Evolutionary conservation across 2,113 vertebrate species (phyloP), one percentile per base, ranked within the genome.

Genomic region (Hippocampus abdominalis): DNA sequence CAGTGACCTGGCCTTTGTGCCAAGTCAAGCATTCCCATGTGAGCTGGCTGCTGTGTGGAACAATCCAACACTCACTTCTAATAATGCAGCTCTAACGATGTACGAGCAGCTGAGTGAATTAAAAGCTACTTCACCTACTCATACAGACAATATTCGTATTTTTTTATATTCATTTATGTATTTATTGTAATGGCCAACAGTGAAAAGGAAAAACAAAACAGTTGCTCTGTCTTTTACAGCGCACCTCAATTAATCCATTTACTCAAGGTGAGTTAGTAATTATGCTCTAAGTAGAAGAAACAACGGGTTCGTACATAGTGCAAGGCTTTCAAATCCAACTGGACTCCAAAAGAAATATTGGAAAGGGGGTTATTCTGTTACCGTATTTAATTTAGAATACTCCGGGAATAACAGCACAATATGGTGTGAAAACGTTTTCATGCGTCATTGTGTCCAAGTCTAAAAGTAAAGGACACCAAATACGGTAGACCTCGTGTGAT

Each of bases 201-300:
- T 62, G 39, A 67, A 25, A 32, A 32, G 29, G 57, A 51, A 59
- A 64, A 77, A 74, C 69, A 74, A 57, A 68, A 71, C 64, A 69
- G 13, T 78, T 56, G 69, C 68, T 69, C 65, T 68, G 83, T 79
- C 73, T 81, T 75, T 73, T 63, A 90, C 51, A 65, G 74, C 82
- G 80, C 83, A 87, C 86, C 87, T 85, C 81, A 81, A 91, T 91
- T 89, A 90, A 88, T 90, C 86, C 74, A 74, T 79, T 82, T 79
- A 56, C 90, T 85, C 73, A 76, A 44, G 86, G 87, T 87, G 86
- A 89, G 66, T 89, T 86, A 73, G 82, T 82, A 89, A 89, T 86
- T 5, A 64, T 75, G 73, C 81, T 86, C 54, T 77, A 78, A 82
- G 81, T 73, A 81, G 73, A 86, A 79, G 51, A 71, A 81, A 74